phyloP scores from a whole-genome alignment of 2,888 invertebrate species.

The Aradus depressus region DNA sequence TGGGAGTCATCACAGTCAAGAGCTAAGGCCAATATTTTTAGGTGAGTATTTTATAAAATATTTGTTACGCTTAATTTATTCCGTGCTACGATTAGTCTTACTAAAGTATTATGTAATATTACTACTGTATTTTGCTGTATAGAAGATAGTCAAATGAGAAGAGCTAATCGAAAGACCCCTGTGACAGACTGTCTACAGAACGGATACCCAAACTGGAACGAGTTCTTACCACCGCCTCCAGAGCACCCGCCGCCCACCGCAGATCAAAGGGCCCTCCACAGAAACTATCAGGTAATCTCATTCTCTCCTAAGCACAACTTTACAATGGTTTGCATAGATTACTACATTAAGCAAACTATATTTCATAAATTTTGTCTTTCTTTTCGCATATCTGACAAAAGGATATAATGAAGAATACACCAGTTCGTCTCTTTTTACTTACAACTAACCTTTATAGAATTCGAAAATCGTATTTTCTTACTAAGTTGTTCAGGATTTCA shows the following conservation, averaged over 20 bases:
- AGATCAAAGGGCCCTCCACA: conserved; percentile 13
- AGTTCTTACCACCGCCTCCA: conserved; percentile 32
- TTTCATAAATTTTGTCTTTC: too few species aligned
- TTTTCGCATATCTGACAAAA: too few species aligned
- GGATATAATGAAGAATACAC: too few species aligned
- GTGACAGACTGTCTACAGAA: conserved; percentile 23
- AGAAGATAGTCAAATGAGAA: conserved; percentile 22
- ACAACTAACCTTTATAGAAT: too few species aligned
- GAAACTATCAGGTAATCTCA: conserved; percentile 17
- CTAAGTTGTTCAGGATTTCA: too few species aligned
- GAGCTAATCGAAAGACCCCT: conserved; percentile 20
- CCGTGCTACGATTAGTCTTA: too few species aligned
- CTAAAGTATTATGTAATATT: too few species aligned
- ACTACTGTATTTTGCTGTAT: background rate
- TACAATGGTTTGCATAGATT: too few species aligned
- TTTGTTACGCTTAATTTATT: too few species aligned
- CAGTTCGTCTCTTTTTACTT: too few species aligned
- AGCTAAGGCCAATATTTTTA: conserved; percentile 24
- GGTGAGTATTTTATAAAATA: conserved; percentile 20
- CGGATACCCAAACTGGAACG: conserved; percentile 31
- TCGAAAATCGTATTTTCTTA: too few species aligned
- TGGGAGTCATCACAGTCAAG: conserved; percentile 18
- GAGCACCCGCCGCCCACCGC: conserved; percentile 30
- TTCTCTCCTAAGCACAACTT: conserved; percentile 2
- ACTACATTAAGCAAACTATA: too few species aligned